Conservation (phyloP, 2,888 invertebrate genomes). For the Thecophora atra region DNA sequence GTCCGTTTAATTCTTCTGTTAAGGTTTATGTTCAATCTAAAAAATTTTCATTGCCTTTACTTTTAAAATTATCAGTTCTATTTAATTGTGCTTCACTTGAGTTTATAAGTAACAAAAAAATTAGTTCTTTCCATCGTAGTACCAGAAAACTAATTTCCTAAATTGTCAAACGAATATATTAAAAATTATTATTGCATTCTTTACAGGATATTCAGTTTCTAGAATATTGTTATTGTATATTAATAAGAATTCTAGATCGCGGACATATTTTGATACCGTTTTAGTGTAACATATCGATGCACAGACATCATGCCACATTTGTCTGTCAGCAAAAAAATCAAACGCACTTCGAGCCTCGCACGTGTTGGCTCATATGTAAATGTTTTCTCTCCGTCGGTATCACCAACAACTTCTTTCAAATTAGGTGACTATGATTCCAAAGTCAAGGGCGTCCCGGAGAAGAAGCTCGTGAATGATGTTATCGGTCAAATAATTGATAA, state of each 20-base stretch:
- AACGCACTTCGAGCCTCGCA: conserved; percentile 4
- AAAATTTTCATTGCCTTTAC: too few relatives aligned
- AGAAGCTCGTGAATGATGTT: conserved; percentile 47
- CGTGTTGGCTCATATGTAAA: conserved; percentile 36
- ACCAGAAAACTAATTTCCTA: background rate
- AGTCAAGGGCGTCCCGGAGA: conserved; percentile 35
- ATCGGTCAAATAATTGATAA: conserved; percentile 52
- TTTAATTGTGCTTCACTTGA: background rate
- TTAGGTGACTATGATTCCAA: background rate
- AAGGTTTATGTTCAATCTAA: too few relatives aligned
- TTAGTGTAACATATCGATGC: background rate
- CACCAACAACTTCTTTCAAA: conserved; percentile 3
- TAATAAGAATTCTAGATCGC: background rate
- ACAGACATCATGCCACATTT: background rate
- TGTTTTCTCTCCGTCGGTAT: conserved; percentile 36
- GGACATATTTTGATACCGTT: background rate
- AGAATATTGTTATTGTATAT: background rate
- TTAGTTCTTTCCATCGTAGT: background rate
- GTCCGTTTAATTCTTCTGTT: too few relatives aligned
- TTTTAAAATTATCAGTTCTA: too few relatives aligned
- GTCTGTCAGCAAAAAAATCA: background rate
- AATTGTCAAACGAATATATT: background rate
- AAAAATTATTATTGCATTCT: background rate
- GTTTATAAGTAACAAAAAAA: too few relatives aligned
- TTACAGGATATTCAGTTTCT: background rate